phyloP scores from a whole-genome alignment of 1,140 invertebrate genomes.

The Aporrectodea caliginosa region DNA sequence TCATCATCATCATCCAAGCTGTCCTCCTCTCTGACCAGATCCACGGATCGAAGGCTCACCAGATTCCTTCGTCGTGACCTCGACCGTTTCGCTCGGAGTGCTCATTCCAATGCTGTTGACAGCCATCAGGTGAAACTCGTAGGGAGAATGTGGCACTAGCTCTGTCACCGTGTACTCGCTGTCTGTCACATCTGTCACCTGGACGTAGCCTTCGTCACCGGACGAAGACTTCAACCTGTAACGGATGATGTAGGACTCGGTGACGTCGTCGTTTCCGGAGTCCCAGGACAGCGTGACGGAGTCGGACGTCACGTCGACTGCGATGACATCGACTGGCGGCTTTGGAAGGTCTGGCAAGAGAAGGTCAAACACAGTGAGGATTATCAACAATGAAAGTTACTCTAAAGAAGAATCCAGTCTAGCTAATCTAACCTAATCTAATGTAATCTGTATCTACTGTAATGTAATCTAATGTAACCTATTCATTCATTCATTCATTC shows the following conservation, averaged over 20 bases:
- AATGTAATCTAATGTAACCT: too few relatives aligned
- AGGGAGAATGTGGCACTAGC: constrained; percentile 85
- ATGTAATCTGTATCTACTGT: too few relatives aligned
- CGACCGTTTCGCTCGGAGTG: constrained; percentile 73
- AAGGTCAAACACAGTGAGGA: too few relatives aligned
- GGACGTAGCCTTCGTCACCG: constrained; percentile 56
- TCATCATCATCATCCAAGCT: too few relatives aligned
- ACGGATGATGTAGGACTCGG: constrained; percentile 90
- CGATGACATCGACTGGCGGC: constrained; percentile 79
- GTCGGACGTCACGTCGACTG: constrained; percentile 86
- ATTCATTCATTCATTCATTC: too few relatives aligned
- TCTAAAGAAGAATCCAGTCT: too few relatives aligned
- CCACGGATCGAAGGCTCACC: too few relatives aligned
- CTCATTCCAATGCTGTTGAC: constrained; percentile 90
- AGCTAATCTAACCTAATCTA: too few relatives aligned
- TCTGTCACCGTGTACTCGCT: constrained; percentile 84
- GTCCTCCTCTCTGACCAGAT: too few relatives aligned
- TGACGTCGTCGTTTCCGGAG: constrained; percentile 75
- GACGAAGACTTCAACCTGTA: constrained; percentile 81
- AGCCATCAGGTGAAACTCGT: constrained; percentile 92
- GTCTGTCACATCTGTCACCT: constrained; percentile 86
- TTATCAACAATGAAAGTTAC: too few relatives aligned
- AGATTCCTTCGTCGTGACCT: constrained; percentile 91
- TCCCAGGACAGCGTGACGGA: constrained; percentile 87
- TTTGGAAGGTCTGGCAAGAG: constrained; percentile 76